A percentile compares a stretch with the other conserved stretches of the same genome.
Conservation (phyloP, 2,797 vertebrate species). For the Sebastes hopkinsi region DNA sequence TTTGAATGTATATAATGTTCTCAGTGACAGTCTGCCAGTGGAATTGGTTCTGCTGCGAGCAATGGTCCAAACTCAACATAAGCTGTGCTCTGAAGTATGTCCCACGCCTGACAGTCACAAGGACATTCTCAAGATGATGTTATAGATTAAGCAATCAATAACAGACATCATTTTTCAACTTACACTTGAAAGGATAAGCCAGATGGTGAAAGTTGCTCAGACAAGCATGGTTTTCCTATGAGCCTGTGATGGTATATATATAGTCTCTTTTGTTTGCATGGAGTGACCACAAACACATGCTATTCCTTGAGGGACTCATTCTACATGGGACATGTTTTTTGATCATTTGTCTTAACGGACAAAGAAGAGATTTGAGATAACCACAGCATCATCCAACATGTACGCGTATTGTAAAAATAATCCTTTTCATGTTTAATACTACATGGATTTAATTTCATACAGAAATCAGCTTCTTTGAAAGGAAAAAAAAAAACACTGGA, state of each 20-base stretch:
- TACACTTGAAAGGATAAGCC: slow-evolving; percentile 60
- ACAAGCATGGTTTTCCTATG: slow-evolving; percentile 43
- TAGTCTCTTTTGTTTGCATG: slow-evolving; percentile 52
- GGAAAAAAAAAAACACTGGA: neutral
- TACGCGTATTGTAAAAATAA: slow-evolving; percentile 42
- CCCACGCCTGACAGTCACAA: slow-evolving; percentile 32
- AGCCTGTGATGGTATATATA: slow-evolving; percentile 22
- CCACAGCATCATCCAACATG: slow-evolving; percentile 30
- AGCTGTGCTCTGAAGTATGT: slow-evolving; percentile 47
- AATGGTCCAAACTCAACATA: slow-evolving; percentile 30
- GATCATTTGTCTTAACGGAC: slow-evolving; percentile 60
- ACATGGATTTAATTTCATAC: slow-evolving; percentile 24
- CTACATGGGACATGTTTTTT: slow-evolving; percentile 41
- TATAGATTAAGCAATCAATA: slow-evolving; percentile 69
- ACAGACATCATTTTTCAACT: slow-evolving; percentile 57
- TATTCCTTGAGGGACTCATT: slow-evolving; percentile 48
- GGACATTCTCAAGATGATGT: slow-evolving; percentile 50
- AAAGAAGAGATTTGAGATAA: slow-evolving; percentile 42
- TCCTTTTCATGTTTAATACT: slow-evolving; percentile 38
- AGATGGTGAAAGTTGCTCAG: slow-evolving; percentile 52
- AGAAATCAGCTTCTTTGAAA: slow-evolving; percentile 5
- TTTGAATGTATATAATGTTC: slow-evolving; percentile 55
- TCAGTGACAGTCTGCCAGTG: slow-evolving; percentile 54
- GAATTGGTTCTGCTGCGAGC: slow-evolving; percentile 40
- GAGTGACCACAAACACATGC: slow-evolving; percentile 71